Conservation (phyloP, 30 jellyfish, hydroid and myxozoan genomes). For the Aurelia aurita complex sp. Pacific region DNA sequence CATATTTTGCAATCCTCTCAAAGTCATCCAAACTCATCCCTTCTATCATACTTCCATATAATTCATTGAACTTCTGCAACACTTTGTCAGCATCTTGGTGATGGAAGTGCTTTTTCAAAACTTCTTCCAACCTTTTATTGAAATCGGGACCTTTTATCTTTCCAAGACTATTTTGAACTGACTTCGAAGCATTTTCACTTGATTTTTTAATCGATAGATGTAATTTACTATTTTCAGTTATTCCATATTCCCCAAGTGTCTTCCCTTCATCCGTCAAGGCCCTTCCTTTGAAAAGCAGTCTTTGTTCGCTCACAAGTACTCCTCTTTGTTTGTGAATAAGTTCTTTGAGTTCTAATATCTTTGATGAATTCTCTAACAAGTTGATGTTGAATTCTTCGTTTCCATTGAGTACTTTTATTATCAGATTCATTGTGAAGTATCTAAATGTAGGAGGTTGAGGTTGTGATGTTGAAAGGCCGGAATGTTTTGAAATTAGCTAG, state of each 20-base stretch:
- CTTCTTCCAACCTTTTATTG: not conserved
- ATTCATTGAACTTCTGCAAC: not conserved
- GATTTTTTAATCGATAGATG: conserved; percentile 47
- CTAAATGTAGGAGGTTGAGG: no score
- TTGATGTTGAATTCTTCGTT: conserved; percentile 33
- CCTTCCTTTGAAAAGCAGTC: conserved; percentile 48
- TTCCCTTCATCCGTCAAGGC: conserved; percentile 20
- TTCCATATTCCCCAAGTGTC: conserved; percentile 28
- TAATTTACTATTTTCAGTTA: conserved; percentile 16
- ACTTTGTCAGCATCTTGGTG: conserved; percentile 30
- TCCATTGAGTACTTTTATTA: conserved; percentile 18
- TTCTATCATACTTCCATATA: conserved; percentile 8
- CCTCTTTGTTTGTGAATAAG: conserved; percentile 1
- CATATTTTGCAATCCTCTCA: conserved; percentile 54
- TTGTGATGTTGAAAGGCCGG: no score
- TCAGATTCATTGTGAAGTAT: conserved; percentile 27
- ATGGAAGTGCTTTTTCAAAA: conserved; percentile 24
- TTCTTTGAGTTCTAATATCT: conserved; percentile 2
- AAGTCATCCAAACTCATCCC: conserved; percentile 56
- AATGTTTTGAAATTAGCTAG: no score
- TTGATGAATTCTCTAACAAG: not conserved
- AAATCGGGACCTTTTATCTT: not conserved
- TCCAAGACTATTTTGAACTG: no score
- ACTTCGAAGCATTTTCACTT: not conserved
- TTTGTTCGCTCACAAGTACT: conserved; percentile 17